phyloP scores from a whole-genome alignment of 2,797 vertebrate genomes.

The Allobates femoralis region DNA sequence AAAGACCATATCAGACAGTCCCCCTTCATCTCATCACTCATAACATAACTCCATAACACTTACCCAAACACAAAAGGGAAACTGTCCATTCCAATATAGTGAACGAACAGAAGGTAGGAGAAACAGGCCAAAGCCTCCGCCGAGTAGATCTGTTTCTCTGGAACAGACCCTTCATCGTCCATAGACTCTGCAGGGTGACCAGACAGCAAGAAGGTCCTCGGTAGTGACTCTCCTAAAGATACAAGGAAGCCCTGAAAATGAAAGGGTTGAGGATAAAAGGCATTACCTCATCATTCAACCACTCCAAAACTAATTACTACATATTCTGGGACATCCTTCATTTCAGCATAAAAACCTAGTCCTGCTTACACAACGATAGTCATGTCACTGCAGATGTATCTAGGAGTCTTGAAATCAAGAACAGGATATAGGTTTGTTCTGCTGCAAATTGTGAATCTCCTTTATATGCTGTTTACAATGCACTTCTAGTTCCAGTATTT shows the following conservation, averaged over 20 bases:
- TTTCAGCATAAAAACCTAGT: too few relatives aligned
- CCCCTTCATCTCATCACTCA: too few relatives aligned
- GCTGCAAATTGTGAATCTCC: too few relatives aligned
- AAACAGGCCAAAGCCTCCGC: conserved; percentile 86
- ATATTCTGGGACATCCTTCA: too few relatives aligned
- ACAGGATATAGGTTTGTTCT: too few relatives aligned
- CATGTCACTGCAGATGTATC: too few relatives aligned
- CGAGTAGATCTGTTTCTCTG: conserved; percentile 73
- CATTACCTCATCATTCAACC: too few relatives aligned
- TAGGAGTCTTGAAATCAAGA: too few relatives aligned
- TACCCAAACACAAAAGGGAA: conserved; percentile 92
- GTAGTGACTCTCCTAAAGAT: conserved; percentile 72
- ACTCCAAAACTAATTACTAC: too few relatives aligned
- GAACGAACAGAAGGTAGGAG: conserved; percentile 92
- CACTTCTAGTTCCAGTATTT: too few relatives aligned
- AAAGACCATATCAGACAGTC: background rate
- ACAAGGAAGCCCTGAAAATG: conserved; percentile 73
- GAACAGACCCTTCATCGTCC: conserved; percentile 70
- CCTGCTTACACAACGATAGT: too few relatives aligned
- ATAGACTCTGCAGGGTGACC: conserved; percentile 67
- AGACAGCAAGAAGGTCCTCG: conserved; percentile 70
- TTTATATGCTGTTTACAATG: too few relatives aligned
- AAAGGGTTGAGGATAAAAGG: conserved; percentile 14
- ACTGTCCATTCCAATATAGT: conserved; percentile 80
- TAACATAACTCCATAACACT: conserved; percentile 38